Base-by-base conservation (phyloP, 2,113 vertebrate genomes). In the Lepisosteus oculatus region DNA sequence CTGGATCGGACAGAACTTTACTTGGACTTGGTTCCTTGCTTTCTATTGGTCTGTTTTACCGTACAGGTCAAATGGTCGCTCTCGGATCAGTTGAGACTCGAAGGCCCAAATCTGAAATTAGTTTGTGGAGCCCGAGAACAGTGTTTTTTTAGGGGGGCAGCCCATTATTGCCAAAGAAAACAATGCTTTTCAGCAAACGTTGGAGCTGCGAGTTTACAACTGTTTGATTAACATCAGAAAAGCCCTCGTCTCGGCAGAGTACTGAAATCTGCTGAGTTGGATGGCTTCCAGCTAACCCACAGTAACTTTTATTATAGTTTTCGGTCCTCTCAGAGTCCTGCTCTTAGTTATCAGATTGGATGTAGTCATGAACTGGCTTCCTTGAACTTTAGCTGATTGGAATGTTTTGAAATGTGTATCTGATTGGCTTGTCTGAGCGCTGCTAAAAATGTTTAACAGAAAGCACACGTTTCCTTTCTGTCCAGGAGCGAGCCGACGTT, bases 191-290 rank as follows among this genome's bases (percentile, higher is more conserved):
- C 76, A 44, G 64, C 71, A 74, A 83, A 75, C 78, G 71, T 77
- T 84, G 81, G 83, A 77, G 77, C 72, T 72, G 78, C 78, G 47
- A 77, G 80, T 79, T 74, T 83, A 77, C 81, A 79, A 85, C 75
- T 83, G 75, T 73, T 74, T 68, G 84, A 88, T 88, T 87, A 83
- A 68, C 81, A 86, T 90, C 79, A 87, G 74, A 87, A 84, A 86
- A 82, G 80, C 66, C 68, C 7, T n/a, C 72, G 72, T 74, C 72
- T 54, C 79, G 74, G 72, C 64, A 51, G 59, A 77, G 71, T 11
- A 61, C 64, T 29, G 55, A 72, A 57, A 71, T 74, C 69, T 72
- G 54, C 12, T 4, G 65, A 15, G 6, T 65, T 74, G 80, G 77
- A 77, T 29, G 47, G 3, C n/a, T 66, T 75, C 77, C 77, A 79